Base-by-base conservation (phyloP, 2,797 vertebrate species). In the Myripristis murdjan region DNA sequence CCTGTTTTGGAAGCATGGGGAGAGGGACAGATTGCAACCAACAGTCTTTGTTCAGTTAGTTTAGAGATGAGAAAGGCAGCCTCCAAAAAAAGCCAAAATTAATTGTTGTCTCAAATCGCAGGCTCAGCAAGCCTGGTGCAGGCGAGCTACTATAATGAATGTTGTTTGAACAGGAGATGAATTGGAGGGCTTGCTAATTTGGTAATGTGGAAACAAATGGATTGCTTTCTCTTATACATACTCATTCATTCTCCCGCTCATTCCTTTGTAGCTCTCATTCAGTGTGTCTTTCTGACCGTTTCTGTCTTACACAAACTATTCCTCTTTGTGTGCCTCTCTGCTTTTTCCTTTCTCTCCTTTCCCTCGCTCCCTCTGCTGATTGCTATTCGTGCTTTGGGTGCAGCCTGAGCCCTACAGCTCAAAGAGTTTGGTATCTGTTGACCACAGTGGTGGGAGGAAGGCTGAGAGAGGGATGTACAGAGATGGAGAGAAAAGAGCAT, bases 321-420 rank as follows among this genome's bases (percentile, higher is more conserved):
- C 44, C 63, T 68, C 26, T 64, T 26, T 47, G 18, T 64, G 46
- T 73, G 60, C 37, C 9, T 41, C 22, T 56, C 47, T 77, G 52
- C 18, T 33, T 31, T 70, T 63, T 83, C 64, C 58, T 49, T 75
- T 48, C 48, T 67, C 66, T 69, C 28, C 70, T 81, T 69, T 83
- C 72, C 76, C 72, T 69, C 26, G 2, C 66, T 87, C 83, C 73
- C 84, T 83, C 22, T 63, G 70, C 81, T 87, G 79, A 87, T 90
- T 91, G 79, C 75, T 79, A 89, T 90, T 89, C 73, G 24, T 65
- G 67, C 83, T 88, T 83, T 82, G 66, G 80, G 86, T 73, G 53
- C 70, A 82, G 79, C 73, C 70, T 49, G 64, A 85, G 76, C 81
- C 70, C 73, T 71, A 58, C 58, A 81, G 85, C 86, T 89, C 75